Percentiles rank a stretch among this genome's conserved stretches.
Conservation (phyloP, 2,888 invertebrate species). For the Diogma glabrata region DNA sequence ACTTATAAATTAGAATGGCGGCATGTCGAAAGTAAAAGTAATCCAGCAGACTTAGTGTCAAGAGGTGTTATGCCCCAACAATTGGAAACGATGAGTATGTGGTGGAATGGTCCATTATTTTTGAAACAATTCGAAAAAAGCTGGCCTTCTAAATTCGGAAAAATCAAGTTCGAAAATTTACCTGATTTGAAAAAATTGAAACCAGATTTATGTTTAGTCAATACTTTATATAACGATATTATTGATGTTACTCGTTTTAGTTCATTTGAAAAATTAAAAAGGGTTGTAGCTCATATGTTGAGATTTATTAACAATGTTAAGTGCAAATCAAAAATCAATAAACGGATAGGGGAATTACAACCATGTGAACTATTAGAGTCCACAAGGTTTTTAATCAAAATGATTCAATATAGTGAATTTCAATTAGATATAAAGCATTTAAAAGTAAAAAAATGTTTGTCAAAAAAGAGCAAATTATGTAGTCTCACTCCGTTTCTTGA, state of each 20-base stretch:
- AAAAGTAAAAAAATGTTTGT: no score
- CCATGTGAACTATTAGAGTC: neutral
- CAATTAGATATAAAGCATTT: neutral
- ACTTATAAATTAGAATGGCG: slow-evolving; percentile 13
- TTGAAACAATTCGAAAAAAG: neutral
- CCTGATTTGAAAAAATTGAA: neutral
- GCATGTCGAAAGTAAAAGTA: slow-evolving; percentile 14
- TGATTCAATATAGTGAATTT: neutral
- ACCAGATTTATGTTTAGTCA: neutral
- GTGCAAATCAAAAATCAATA: neutral
- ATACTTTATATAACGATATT: neutral
- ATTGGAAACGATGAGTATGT: neutral
- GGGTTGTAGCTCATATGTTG: neutral
- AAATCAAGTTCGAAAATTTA: neutral
- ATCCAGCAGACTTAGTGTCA: slow-evolving; percentile 16
- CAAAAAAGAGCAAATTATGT: no score
- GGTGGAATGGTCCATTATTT: slow-evolving; percentile 1
- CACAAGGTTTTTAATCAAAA: neutral
- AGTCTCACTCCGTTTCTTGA: no score
- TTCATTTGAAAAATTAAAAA: neutral
- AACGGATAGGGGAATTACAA: neutral
- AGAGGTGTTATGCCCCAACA: slow-evolving; percentile 12
- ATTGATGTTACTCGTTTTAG: neutral
- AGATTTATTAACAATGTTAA: neutral
- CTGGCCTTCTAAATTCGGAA: neutral